These are phyloP conservation scores for Sisor rabdophorus DNA, from an alignment of 2,113 vertebrate genomes.

Conservation along the genomic window DNA sequence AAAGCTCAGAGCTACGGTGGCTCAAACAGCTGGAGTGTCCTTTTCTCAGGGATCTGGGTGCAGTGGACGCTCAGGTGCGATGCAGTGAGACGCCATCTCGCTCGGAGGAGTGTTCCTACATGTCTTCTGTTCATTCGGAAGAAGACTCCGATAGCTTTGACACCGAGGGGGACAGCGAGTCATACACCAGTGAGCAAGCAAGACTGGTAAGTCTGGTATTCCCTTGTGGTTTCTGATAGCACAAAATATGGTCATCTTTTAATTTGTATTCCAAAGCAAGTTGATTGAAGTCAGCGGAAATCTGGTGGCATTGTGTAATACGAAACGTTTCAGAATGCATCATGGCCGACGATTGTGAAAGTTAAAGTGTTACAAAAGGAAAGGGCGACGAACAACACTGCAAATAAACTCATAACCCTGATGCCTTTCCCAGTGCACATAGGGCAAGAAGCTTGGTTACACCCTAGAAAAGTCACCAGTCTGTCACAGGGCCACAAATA, in stretches of 20 bases:
- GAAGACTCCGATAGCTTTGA: constrained; percentile 87
- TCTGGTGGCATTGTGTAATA: background rate
- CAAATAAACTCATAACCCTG: too few relatives aligned
- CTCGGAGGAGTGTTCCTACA: constrained; percentile 71
- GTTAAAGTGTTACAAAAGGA: background rate
- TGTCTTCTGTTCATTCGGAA: constrained; percentile 80
- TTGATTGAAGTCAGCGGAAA: background rate
- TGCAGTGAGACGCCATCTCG: constrained; percentile 67
- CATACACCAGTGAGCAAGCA: constrained; percentile 79
- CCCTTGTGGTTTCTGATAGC: background rate
- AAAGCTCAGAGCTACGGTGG: constrained; percentile 70
- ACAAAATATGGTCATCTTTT: background rate
- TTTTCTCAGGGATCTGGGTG: constrained; percentile 73
- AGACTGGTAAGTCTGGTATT: constrained; percentile 76
- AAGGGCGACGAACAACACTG: background rate
- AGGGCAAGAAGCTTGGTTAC: too few relatives aligned
- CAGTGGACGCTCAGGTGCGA: constrained; percentile 59
- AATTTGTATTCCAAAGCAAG: background rate
- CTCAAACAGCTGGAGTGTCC: constrained; percentile 71
- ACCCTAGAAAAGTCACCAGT: too few relatives aligned
- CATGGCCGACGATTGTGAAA: background rate
- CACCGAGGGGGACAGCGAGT: constrained; percentile 88
- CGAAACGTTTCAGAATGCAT: background rate
- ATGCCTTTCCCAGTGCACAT: too few relatives aligned
- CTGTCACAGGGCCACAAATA: too few relatives aligned